Evolutionary conservation across 2,113 vertebrate genomes (phyloP).

Genomic region (Anguilla japonica): DNA sequence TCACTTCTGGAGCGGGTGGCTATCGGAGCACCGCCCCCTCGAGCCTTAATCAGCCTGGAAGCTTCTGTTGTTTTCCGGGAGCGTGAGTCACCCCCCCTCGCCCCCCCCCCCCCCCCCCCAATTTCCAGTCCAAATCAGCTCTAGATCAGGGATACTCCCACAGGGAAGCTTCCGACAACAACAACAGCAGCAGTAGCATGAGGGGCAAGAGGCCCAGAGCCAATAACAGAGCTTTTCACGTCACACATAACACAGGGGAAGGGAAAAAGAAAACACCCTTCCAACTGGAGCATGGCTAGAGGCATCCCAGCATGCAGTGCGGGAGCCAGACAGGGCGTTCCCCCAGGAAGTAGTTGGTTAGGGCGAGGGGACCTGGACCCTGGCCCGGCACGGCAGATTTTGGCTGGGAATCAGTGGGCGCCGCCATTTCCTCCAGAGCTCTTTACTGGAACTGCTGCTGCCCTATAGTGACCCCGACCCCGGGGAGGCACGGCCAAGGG

Average conservation of each 20-base stretch:
- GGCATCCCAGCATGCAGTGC: not conserved
- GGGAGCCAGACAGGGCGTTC: not conserved
- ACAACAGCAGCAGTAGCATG: not conserved
- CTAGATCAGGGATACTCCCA: not conserved
- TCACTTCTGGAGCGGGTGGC: not conserved
- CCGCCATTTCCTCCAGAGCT: not conserved
- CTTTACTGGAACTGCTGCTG: conserved; percentile 16
- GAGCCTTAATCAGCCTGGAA: not conserved
- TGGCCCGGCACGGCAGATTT: not conserved
- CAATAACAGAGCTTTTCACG: not conserved
- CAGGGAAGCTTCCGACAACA: not conserved
- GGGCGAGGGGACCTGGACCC: not conserved
- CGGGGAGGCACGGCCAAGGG: not conserved
- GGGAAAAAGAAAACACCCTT: not conserved
- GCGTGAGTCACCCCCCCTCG: not conserved
- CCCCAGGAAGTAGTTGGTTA: not conserved
- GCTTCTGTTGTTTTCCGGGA: not conserved
- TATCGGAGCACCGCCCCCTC: not conserved
- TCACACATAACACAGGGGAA: not conserved
- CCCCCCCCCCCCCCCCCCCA: not conserved
- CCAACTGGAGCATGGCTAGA: not conserved
- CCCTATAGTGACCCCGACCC: conserved; percentile 11
- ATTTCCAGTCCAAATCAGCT: not conserved
- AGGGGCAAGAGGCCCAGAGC: not conserved
- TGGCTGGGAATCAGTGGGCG: conserved; percentile 13